These are phyloP conservation scores for Campylomormyrus numenius DNA, from an alignment of 2,113 vertebrate species.

Conservation along the genomic window DNA sequence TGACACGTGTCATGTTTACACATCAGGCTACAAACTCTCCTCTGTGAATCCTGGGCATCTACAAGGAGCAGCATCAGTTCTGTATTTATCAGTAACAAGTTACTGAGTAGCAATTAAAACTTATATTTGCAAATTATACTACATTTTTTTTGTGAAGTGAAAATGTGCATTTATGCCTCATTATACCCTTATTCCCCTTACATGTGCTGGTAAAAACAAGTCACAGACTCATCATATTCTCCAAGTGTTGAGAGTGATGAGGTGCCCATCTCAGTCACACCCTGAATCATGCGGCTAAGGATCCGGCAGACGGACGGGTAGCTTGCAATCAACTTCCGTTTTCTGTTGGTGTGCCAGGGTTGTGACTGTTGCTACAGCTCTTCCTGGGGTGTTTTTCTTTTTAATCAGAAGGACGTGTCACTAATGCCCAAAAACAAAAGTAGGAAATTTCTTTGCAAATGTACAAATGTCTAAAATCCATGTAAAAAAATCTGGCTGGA, in stretches of 20 bases:
- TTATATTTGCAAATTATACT: too few species aligned
- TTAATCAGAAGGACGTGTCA: background rate
- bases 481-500: background rate
- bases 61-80: too few species aligned
- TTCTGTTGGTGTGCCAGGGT: background rate
- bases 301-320: background rate
- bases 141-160: too few species aligned
- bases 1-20: too few species aligned
- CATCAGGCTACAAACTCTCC: too few species aligned
- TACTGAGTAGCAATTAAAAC: too few species aligned
- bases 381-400: background rate
- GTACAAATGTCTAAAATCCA: background rate
- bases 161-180: too few species aligned
- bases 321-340: background rate
- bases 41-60: too few species aligned
- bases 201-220: background rate
- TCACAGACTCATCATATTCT: background rate
- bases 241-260: background rate
- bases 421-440: background rate
- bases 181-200: background rate
- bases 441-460: background rate
- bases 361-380: background rate
- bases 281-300: background rate
- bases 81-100: too few species aligned
- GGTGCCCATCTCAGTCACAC: background rate